These are phyloP conservation scores for Myotis lucifugus DNA, from an alignment of 2,113 vertebrate species.

Conservation along the genomic window DNA sequence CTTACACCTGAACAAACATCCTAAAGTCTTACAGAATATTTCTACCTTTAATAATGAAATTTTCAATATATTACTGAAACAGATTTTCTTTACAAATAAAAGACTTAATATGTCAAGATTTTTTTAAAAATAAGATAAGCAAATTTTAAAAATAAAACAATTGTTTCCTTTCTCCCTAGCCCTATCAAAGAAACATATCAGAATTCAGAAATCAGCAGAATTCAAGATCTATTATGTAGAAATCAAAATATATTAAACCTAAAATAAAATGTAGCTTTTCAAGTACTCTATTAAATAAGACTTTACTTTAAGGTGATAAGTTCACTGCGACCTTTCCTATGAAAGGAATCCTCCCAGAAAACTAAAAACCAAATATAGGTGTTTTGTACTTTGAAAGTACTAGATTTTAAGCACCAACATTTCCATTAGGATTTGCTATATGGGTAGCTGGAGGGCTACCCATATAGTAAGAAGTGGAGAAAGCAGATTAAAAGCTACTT, in stretches of 20 bases:
- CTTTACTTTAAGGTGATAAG: constrained; percentile 3
- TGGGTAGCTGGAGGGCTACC: not conserved
- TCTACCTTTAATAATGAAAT: constrained; percentile 53
- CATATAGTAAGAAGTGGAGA: not conserved
- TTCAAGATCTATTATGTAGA: not conserved
- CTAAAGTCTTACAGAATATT: not conserved
- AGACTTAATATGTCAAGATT: constrained; percentile 29
- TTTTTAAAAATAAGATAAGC: not conserved
- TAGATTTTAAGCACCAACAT: not conserved
- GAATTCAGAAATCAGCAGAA: constrained; percentile 24
- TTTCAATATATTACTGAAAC: constrained; percentile 21
- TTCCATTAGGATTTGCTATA: constrained; percentile 43
- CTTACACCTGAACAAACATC: constrained; percentile 30
- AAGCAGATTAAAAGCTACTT: constrained; percentile 48
- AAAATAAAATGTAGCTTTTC: constrained; percentile 36
- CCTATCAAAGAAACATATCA: not conserved
- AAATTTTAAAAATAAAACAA: not conserved
- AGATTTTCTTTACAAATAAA: constrained; percentile 57
- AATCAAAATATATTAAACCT: constrained; percentile 56
- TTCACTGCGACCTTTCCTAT: constrained; percentile 38
- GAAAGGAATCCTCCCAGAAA: constrained; percentile 52
- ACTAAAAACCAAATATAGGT: constrained; percentile 3
- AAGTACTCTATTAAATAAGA: constrained; percentile 37
- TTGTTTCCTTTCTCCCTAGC: not conserved
- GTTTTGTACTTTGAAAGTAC: constrained; percentile 35